Base-by-base conservation (phyloP, 2,888 invertebrate species). In the Alviniconcha strummeri region DNA sequence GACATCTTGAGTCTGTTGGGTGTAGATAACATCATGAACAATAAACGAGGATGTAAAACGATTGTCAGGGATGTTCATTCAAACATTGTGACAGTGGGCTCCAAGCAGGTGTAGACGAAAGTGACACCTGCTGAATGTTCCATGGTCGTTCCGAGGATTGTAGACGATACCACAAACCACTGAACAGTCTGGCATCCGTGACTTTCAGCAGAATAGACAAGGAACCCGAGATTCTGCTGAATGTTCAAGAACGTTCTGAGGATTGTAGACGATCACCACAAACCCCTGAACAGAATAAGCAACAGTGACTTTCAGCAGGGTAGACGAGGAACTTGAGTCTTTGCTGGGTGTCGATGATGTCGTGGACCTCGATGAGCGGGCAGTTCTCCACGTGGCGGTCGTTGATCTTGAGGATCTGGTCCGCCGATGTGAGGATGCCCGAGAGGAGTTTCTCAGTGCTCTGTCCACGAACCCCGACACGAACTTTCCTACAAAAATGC, bases 401-500 rank as follows among this genome's bases (percentile, higher is more conserved):
- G 17, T 82, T 82, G 76, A 82, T 76, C 57, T 56, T 82, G n/a
- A 82, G 67, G 69, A 82, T 82, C 77, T 82, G 77, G 36, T 82
- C 82, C 82, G 6, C 82, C 82, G 13, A 56, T 55, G 69, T 67
- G 9, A 82, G 77, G 77, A 82, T 77, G 11, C 82, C 82, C 8
- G 82, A 64, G 55, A 82, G 77, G 52, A 77, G 82, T 13, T 82
- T 82, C 69, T 82, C 77, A 11, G 69, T 76, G 57, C 77, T 54
- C 64, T 69, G 77, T 82, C 82, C 67, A 69, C 76, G 52, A 82
- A 82, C 7, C 82, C 82, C 5, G 82, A 84, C 75, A 84, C 82
- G 77, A 82, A 82, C 54, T 82, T 75, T 9, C 82, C 82, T 84
- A 71, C 9, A 74, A 80, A 71, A 60, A 79, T 4, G 52, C 15